Base-by-base conservation (phyloP, 2,797 vertebrate genomes). In the Dicrostonyx torquatus region DNA sequence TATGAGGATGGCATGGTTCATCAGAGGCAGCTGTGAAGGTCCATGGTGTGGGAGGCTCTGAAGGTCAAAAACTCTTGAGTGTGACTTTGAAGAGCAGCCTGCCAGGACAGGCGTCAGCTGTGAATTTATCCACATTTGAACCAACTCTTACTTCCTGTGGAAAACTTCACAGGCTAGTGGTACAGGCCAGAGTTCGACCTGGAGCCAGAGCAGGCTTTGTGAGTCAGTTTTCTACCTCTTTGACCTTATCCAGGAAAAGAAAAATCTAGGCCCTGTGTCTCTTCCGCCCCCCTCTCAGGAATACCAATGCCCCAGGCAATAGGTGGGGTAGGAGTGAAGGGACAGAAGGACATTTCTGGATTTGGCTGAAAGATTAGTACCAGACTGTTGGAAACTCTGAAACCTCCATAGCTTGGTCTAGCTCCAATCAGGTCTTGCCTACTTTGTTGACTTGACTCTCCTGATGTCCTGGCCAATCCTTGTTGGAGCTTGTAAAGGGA, bases 181-280 rank as follows among this genome's bases (percentile, higher is more conserved):
- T 6, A 48, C 89, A 13, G 6, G 58, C 40, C 26, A 43, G 45
- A 87, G 43, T 43, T 2, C 7, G 18, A 2, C 64, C 82, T 94
- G 31, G 40, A 90, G 55, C 20, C 48, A 68, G 17, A 31, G 2
- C 24, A 68, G 31, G 20, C 40, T 93, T 66, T 79, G 64, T 73
- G 75, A 70, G 29, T 37, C 93, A 13, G 14, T 89, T 92, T 95
- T 82, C 84, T 29, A 64, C 76, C 6, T 93, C n/a, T 90, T 93
- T 40, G 66, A 86, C 89, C 92, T 73, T 87, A 77, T 9, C 62
- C 48, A 87, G 37, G 10, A 84, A 84, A 94, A 53, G 55, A 84
- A 68, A 93, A 10, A 17, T 34, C 24, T 45, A 18, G 12, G 34
- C 18, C 43, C 50, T 48, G 6, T 3, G 8, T 50, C 55, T 31